Base-by-base conservation (phyloP, 2,888 invertebrate genomes). In the Melanophora roralis region DNA sequence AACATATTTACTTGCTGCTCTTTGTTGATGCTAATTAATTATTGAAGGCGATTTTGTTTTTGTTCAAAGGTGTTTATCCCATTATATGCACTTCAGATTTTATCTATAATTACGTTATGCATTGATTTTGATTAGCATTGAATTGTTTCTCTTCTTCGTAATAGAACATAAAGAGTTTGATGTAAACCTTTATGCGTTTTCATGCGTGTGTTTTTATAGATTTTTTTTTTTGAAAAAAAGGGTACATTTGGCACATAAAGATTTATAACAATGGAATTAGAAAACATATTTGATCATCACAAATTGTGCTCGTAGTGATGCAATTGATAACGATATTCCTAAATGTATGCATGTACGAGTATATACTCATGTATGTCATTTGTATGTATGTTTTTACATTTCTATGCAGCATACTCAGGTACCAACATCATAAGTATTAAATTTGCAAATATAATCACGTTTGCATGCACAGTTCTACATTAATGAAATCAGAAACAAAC, bases 61-160 rank as follows among this genome's bases (percentile, higher is more conserved):
- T 81, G 81, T 84, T 85, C 81, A 82, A 83, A 86, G 85, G 86
- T 86, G 86, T 85, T 85, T 85, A 86, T 86, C 86, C 84, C 81
- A 86, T 86, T 86, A 85, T 83, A 80, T 82, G 81, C 84, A 84
- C 84, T 85, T 85, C 84, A 84, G 83, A 84, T 84, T 67, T 80
- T 82, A 81, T 83, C 83, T 74, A 68, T 78, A 79, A 81, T 79
- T 80, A 78, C 73, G 64, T 77, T 77, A 77, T 69, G 72, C 78
- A 78, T 76, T 67, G 77, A 77, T 82, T 77, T 76, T 79, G 69
- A 82, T 81, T 79, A 76, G 59, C 71, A 77, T 80, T 78, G 76
- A 74, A 72, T 73, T 73, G 72, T 76, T 76, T 80, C 51, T 76
- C 71, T 71, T 45, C 38, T 60, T 57, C 21, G 69, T 77, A 76